These are phyloP conservation scores for Lophotis ruficrista DNA, from an alignment of 2,113 vertebrate species.

Conservation along the genomic window DNA sequence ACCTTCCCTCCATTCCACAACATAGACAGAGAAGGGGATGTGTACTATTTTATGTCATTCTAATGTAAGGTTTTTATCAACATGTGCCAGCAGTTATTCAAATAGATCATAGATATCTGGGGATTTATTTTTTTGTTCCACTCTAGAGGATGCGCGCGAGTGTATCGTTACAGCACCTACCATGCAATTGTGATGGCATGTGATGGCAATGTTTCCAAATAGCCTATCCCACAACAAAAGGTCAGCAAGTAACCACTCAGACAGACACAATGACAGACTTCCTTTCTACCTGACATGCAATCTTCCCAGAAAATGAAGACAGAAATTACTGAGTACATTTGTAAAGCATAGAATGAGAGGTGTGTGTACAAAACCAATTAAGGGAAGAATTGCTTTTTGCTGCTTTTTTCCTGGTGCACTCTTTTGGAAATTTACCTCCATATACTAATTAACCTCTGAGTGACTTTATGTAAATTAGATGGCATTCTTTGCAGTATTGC, in stretches of 20 bases:
- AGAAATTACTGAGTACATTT: constrained; percentile 26
- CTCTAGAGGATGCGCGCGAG: neutral
- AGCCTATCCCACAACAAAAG: neutral
- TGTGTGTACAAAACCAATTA: constrained; percentile 49
- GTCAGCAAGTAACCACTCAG: neutral
- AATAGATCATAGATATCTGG: neutral
- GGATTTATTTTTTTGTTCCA: neutral
- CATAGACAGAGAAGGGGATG: neutral
- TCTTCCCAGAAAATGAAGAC: constrained; percentile 25
- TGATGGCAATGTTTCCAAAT: neutral
- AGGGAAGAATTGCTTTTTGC: constrained; percentile 65
- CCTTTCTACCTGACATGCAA: neutral
- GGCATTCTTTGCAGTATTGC: constrained; percentile 30
- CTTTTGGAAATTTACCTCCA: constrained; percentile 68
- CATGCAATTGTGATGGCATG: neutral
- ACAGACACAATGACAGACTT: neutral
- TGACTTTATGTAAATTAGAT: constrained; percentile 67
- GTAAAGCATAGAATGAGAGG: constrained; percentile 29
- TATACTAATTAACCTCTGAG: constrained; percentile 65
- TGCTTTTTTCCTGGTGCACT: constrained; percentile 28
- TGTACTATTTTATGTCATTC: neutral
- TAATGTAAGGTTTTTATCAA: neutral
- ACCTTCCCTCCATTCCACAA: neutral
- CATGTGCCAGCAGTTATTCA: neutral
- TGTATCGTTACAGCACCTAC: neutral